Conservation (phyloP, 2,797 vertebrate genomes). For the Cacajao melanocephalus region DNA sequence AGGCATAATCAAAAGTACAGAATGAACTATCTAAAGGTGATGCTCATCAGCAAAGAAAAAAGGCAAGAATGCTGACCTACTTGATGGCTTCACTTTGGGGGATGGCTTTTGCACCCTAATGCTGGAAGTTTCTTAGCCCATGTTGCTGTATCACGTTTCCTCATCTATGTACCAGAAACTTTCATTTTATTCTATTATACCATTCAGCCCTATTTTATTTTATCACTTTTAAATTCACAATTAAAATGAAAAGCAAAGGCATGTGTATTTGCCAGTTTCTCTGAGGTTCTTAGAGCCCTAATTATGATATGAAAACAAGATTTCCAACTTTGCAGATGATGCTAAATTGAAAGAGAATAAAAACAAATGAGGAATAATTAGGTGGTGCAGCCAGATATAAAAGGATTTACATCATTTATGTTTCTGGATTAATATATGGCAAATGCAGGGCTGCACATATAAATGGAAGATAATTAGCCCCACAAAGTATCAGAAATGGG, state of each 20-base stretch:
- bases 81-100: neutral
- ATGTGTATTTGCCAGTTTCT: constrained; percentile 70
- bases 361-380: constrained; percentile 87
- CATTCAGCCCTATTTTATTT: constrained; percentile 82
- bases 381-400: constrained; percentile 84
- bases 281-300: constrained; percentile 82
- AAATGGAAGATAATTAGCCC: constrained; percentile 85
- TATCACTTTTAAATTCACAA: constrained; percentile 78
- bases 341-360: constrained; percentile 86
- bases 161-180: constrained; percentile 67
- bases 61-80: neutral
- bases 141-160: constrained; percentile 2
- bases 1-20: neutral
- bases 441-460: constrained; percentile 82
- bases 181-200: constrained; percentile 76
- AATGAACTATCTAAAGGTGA: neutral
- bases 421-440: constrained; percentile 83
- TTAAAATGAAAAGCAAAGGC: constrained; percentile 78
- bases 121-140: constrained; percentile 10
- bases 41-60: neutral
- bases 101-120: neutral
- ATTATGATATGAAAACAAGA: constrained; percentile 86
- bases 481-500: constrained; percentile 72
- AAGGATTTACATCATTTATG: constrained; percentile 82
- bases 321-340: constrained; percentile 85